Conservation (phyloP, 2,113 vertebrate genomes). For the Cololabis saira region DNA sequence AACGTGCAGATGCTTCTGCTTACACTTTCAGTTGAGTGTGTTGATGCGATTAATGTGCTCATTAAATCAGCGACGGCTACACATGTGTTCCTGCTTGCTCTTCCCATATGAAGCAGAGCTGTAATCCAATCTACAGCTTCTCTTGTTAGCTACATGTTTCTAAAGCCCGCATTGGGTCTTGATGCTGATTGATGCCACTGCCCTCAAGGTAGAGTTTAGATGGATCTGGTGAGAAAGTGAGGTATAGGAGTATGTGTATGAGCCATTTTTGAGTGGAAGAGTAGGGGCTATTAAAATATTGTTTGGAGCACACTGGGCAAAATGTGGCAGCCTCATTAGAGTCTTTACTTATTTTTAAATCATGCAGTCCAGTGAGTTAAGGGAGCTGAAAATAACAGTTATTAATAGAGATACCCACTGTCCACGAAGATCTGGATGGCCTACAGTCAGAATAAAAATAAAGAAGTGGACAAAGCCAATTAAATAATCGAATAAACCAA, state of each 20-base stretch:
- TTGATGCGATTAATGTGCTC: conserved; percentile 66
- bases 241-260: not conserved
- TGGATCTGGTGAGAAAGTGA: conserved; percentile 44
- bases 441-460: conserved; percentile 16
- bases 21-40: conserved; percentile 53
- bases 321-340: conserved; percentile 62
- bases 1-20: conserved; percentile 53
- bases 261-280: no score
- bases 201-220: conserved; percentile 39
- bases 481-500: conserved; percentile 10
- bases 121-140: conserved; percentile 73
- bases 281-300: not conserved
- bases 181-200: conserved; percentile 57
- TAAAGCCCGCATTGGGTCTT: conserved; percentile 57
- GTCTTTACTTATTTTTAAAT: conserved; percentile 72
- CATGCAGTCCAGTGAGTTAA: conserved; percentile 60
- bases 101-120: conserved; percentile 51
- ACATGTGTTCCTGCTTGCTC: conserved; percentile 68
- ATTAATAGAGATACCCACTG: conserved; percentile 65
- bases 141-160: conserved; percentile 71
- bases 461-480: not conserved
- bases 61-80: conserved; percentile 64
- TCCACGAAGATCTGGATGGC: conserved; percentile 47
- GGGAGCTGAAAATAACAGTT: conserved; percentile 61
- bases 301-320: conserved; percentile 41